Evolutionary conservation across 2,888 invertebrate genomes (phyloP), one percentile per base, ranked within the genome.

Genomic region (Cephus pygmeus): DNA sequence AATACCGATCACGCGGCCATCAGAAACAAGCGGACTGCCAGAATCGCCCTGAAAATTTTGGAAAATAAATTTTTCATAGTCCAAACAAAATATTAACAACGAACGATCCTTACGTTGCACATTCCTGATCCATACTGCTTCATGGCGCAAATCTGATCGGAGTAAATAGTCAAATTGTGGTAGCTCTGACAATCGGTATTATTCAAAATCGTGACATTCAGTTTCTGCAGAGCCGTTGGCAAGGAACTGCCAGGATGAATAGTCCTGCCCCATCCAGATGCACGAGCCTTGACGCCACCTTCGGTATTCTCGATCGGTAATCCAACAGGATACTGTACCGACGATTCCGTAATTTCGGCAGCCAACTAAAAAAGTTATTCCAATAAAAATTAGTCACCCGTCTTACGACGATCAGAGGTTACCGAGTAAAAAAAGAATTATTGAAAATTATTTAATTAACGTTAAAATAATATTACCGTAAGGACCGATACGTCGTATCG

Each of bases 211-310:
- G 31, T 71, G 73, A 79, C 30, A 11, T 23, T 40, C 11, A 80
- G 12, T 69, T 80, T 82, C 68, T 82, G 80, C 6, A 82, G 78
- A 30, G 77, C 71, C 73, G 79, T 79, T 6, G 82, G 80, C 34
- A 80, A 75, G 34, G 77, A 34, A 73, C 23, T 73, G 31, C 80
- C 75, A 4, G 82, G 82, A 68, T 80, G 79, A 69, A 75, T 36
- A 30, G 69, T 69, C 35, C 15, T 69, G 11, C 77, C 77, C 77
- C 77, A 77, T 69, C 77, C 77, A 4, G 77, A 73, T 11, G 40
- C 77, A n/a, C 34, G 40, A 3, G 40, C 74, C 35, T 68, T 15
- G 30, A 75, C 69, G 69, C 77, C 77, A 23, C n/a, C 69, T 15
- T 69, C 69, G 12, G 34, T 15, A 35, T 77, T 15, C 40, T 69